A percentile compares a stretch with the other conserved stretches of the same genome.
phyloP scores from a whole-genome alignment of 2,113 vertebrate species.

The Prinia subflava region DNA sequence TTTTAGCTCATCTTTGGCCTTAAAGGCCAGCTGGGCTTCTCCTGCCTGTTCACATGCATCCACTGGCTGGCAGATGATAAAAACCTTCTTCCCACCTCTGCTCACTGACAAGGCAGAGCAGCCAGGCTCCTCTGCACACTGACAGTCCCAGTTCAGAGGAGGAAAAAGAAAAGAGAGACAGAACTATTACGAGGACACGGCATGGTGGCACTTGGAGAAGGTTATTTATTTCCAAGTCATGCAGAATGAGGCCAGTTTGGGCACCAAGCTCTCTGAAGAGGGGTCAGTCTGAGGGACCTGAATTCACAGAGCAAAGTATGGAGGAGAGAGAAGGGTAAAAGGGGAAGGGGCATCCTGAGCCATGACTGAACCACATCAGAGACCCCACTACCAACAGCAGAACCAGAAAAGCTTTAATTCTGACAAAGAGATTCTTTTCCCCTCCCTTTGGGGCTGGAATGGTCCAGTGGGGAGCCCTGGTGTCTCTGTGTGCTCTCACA shows the following conservation, averaged over 20 bases:
- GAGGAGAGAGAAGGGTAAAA: background rate
- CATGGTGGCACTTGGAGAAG: background rate
- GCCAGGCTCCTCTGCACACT: background rate
- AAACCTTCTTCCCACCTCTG: background rate
- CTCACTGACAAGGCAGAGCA: rapidly evolving
- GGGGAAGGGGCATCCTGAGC: background rate
- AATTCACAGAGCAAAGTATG: background rate
- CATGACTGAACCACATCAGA: background rate
- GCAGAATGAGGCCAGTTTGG: background rate
- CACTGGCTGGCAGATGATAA: background rate
- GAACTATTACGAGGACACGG: background rate
- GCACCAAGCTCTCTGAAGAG: background rate
- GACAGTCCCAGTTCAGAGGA: background rate
- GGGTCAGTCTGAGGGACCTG: background rate
- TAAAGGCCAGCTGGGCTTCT: background rate
- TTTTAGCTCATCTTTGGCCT: background rate
- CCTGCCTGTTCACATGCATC: background rate
- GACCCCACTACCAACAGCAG: background rate
- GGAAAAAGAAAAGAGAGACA: background rate
- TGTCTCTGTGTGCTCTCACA: background rate
- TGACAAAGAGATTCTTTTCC: background rate
- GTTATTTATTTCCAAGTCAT: background rate
- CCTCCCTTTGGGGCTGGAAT: background rate
- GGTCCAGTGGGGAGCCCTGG: background rate
- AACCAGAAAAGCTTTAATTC: background rate